phyloP scores from a whole-genome alignment of 2,113 vertebrate genomes.

The Spea bombifrons region DNA sequence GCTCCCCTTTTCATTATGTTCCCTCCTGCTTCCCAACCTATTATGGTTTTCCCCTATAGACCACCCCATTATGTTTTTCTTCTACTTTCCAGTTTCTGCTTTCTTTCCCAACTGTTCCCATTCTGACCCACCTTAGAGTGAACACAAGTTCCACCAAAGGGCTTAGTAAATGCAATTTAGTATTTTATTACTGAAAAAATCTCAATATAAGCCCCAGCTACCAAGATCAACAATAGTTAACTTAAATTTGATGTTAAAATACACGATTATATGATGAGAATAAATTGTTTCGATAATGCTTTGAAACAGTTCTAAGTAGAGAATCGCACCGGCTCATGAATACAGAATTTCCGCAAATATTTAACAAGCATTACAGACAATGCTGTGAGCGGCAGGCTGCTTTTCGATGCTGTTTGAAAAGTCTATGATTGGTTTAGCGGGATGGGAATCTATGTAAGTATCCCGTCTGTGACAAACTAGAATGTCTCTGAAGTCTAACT shows the following conservation, averaged over 20 bases:
- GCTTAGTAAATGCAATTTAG: too few species aligned
- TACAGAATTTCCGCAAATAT: slow-evolving; percentile 25
- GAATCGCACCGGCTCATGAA: not conserved
- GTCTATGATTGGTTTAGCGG: slow-evolving; percentile 23
- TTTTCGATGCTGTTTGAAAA: slow-evolving; percentile 50
- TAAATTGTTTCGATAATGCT: not conserved
- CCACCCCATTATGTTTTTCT: not conserved
- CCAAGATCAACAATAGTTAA: too few species aligned
- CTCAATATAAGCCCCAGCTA: too few species aligned
- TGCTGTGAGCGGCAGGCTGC: slow-evolving; percentile 36
- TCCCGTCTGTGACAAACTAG: slow-evolving; percentile 13
- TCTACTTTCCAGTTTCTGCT: not conserved
- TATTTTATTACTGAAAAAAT: too few species aligned
- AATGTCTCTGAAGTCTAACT: not conserved
- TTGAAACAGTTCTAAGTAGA: not conserved
- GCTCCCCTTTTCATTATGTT: not conserved
- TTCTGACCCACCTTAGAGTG: not conserved
- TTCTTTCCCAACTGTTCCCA: not conserved
- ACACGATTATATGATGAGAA: not conserved
- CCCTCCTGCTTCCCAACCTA: not conserved
- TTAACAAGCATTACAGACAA: slow-evolving; percentile 20
- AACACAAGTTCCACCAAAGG: too few species aligned
- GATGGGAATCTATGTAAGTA: slow-evolving; percentile 29
- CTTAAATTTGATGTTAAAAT: too few species aligned
- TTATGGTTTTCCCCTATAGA: not conserved